These are phyloP conservation scores for Hanleya hanleyi DNA, from an alignment of 2,888 invertebrate genomes.

Conservation along the genomic window DNA sequence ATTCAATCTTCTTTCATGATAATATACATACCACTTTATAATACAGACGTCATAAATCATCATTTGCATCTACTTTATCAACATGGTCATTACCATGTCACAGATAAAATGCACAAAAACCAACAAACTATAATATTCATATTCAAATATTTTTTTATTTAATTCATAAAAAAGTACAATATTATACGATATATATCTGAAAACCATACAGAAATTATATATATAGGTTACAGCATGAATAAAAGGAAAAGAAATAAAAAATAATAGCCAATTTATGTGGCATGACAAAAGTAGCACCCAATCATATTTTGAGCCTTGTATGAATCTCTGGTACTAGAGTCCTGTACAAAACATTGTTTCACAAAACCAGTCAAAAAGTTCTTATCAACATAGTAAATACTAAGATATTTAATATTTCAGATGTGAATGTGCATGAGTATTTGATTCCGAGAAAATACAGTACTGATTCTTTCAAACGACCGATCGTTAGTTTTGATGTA, in stretches of 20 bases:
- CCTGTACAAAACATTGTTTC: too few species aligned
- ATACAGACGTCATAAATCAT: neutral
- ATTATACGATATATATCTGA: neutral
- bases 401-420: too few species aligned
- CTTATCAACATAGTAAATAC: too few species aligned
- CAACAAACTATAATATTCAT: neutral
- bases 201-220: neutral
- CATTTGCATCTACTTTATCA: neutral
- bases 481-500: too few species aligned
- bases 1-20: too few species aligned
- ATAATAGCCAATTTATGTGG: neutral
- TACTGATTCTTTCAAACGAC: too few species aligned
- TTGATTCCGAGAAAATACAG: too few species aligned
- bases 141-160: neutral
- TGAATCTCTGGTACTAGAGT: too few species aligned
- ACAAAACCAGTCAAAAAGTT: too few species aligned
- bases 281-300: neutral
- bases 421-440: too few species aligned
- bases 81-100: neutral
- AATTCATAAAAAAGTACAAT: neutral
- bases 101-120: neutral
- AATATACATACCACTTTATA: neutral
- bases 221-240: neutral
- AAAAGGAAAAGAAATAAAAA: neutral
- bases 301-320: too few species aligned